Evolutionary conservation across 2,113 vertebrate genomes (phyloP).

Genomic region (Astur gentilis): DNA sequence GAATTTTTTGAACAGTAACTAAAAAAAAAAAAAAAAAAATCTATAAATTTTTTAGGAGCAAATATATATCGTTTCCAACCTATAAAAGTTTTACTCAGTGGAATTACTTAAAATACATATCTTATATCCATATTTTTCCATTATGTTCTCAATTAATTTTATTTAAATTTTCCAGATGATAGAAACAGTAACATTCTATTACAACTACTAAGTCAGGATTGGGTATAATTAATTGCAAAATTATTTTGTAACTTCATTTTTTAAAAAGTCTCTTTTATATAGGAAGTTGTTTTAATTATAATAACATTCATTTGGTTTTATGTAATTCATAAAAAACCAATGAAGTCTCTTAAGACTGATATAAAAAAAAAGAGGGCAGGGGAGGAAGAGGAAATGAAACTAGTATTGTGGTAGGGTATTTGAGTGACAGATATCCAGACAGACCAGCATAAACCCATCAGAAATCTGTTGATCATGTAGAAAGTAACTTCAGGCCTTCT

Average conservation of each 20-base stretch:
- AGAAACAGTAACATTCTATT: neutral
- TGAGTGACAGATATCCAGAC: neutral
- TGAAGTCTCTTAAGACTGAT: neutral
- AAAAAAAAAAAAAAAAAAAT: neutral
- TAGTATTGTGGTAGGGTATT: neutral
- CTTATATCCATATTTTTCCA: neutral
- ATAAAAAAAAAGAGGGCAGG: neutral
- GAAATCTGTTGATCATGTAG: neutral
- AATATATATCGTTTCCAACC: neutral
- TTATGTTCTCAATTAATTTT: neutral
- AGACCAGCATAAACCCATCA: neutral
- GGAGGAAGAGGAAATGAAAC: neutral
- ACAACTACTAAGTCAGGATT: neutral
- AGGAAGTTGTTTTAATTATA: neutral
- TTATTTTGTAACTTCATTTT: neutral
- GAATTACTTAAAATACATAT: neutral
- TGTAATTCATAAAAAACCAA: neutral
- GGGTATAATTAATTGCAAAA: neutral
- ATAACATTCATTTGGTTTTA: neutral
- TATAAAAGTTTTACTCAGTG: too few relatives aligned
- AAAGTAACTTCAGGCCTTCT: neutral
- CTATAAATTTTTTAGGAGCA: neutral
- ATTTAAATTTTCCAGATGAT: neutral
- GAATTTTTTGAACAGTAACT: neutral
- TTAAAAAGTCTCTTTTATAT: neutral